Evolutionary conservation across 30 jellyfish, hydroid and myxozoan species (phyloP).

Genomic region (Aurelia aurita complex sp. Pacific): DNA sequence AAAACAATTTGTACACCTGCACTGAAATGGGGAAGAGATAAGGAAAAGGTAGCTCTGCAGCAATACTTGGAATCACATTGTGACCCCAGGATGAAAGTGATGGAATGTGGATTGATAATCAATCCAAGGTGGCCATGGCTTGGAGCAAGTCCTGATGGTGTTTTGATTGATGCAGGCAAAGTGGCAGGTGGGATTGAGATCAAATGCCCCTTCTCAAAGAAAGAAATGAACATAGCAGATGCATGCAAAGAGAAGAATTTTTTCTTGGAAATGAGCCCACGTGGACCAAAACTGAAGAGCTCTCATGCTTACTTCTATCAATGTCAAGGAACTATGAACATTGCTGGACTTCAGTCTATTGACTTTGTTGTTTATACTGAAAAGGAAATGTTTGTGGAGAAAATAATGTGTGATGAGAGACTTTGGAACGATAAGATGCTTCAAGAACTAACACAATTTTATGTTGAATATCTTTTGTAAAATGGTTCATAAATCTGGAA

Average conservation of each 20-base stretch:
- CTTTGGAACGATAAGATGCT: neutral
- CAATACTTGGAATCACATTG: conserved; percentile 1
- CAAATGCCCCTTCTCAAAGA: conserved; percentile 50
- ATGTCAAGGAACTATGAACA: conserved; percentile 61
- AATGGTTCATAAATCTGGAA: neutral
- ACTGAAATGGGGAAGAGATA: conserved; percentile 31
- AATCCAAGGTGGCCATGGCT: conserved; percentile 32
- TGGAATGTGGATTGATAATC: conserved; percentile 29
- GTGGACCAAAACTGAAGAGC: conserved; percentile 25
- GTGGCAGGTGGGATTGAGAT: conserved; percentile 32
- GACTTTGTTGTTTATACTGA: conserved; percentile 54
- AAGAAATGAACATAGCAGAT: neutral
- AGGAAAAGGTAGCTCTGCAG: conserved; percentile 43
- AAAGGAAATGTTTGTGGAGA: neutral
- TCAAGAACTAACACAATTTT: too few species aligned
- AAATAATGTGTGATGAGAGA: neutral
- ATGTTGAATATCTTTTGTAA: too few species aligned
- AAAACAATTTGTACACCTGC: neutral
- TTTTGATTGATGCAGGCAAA: conserved; percentile 1
- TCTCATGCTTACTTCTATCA: conserved; percentile 30
- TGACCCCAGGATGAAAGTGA: neutral
- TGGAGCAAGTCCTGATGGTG: conserved; percentile 29
- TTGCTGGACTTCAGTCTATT: conserved; percentile 36
- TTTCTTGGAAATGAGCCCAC: too few species aligned
- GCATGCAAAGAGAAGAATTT: conserved; percentile 52